Evolutionary conservation across 2,888 invertebrate genomes (phyloP).

Genomic region (Altica lythri): DNA sequence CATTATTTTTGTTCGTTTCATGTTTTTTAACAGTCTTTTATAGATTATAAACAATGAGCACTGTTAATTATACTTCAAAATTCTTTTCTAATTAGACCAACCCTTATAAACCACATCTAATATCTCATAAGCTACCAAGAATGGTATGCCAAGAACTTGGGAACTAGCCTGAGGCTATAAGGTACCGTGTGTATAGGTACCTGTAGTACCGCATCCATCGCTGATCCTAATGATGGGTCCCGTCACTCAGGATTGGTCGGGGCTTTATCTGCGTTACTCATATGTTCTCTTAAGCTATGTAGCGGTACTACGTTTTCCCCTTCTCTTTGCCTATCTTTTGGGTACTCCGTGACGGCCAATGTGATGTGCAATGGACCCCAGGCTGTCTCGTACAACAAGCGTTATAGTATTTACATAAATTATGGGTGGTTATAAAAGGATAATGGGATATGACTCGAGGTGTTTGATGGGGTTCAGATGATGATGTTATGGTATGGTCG

Average conservation of each 20-base stretch:
- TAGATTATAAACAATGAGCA: no score
- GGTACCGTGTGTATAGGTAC: constrained; percentile 45
- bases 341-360: constrained; percentile 22
- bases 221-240: constrained; percentile 56
- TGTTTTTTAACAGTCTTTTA: no score
- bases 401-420: constrained; percentile 59
- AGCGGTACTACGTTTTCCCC: constrained; percentile 2
- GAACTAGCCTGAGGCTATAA: constrained; percentile 45
- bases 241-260: constrained; percentile 57
- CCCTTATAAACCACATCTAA: background rate
- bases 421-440: constrained; percentile 53
- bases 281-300: no score
- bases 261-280: constrained; percentile 48
- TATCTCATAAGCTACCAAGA: background rate
- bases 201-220: constrained; percentile 44
- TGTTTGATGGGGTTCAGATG: constrained; percentile 20
- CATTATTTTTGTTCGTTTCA: no score
- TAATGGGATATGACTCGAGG: constrained; percentile 28
- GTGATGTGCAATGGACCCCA: constrained; percentile 49
- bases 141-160: constrained; percentile 40
- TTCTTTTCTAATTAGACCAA: no score
- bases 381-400: constrained; percentile 45
- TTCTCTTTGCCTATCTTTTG: background rate
- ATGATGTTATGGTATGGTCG: constrained; percentile 13
- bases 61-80: no score